Evolutionary conservation across 30 jellyfish, hydroid and myxozoan genomes (phyloP).

Genomic region (Turritopsis rubra): DNA sequence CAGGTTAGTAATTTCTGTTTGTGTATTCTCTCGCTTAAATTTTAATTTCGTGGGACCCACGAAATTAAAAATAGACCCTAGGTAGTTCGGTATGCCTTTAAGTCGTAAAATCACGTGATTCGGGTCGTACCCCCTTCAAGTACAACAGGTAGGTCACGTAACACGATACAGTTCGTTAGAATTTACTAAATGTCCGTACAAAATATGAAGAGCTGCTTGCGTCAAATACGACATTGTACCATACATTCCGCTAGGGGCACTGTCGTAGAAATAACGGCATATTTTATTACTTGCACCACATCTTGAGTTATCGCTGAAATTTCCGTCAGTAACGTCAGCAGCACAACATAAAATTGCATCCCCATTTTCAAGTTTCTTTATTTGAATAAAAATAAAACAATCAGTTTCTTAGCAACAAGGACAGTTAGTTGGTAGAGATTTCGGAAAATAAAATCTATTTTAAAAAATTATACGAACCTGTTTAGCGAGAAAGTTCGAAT

Average conservation of each 20-base stretch:
- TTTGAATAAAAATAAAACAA: neutral
- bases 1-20: too few relatives aligned
- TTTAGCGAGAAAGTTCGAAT: slow-evolving; percentile 51
- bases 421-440: neutral
- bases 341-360: slow-evolving; percentile 95
- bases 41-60: too few relatives aligned
- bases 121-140: too few relatives aligned
- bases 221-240: slow-evolving; percentile 96
- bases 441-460: neutral
- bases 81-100: too few relatives aligned
- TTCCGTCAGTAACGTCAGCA: neutral
- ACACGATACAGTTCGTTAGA: slow-evolving; percentile 26
- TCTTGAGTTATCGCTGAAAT: slow-evolving; percentile 23
- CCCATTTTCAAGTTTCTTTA: slow-evolving; percentile 42
- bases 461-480: slow-evolving; percentile 81
- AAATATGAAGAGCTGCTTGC: slow-evolving; percentile 58
- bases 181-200: slow-evolving; percentile 44
- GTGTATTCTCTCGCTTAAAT: too few relatives aligned
- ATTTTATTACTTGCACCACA: slow-evolving; percentile 84
- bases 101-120: too few relatives aligned
- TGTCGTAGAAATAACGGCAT: slow-evolving; percentile 84
- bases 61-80: too few relatives aligned
- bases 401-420: neutral
- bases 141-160: neutral
- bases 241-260: slow-evolving; percentile 98